Evolutionary conservation across 1,140 invertebrate species (phyloP).

Genomic region (Listronotus bonariensis): DNA sequence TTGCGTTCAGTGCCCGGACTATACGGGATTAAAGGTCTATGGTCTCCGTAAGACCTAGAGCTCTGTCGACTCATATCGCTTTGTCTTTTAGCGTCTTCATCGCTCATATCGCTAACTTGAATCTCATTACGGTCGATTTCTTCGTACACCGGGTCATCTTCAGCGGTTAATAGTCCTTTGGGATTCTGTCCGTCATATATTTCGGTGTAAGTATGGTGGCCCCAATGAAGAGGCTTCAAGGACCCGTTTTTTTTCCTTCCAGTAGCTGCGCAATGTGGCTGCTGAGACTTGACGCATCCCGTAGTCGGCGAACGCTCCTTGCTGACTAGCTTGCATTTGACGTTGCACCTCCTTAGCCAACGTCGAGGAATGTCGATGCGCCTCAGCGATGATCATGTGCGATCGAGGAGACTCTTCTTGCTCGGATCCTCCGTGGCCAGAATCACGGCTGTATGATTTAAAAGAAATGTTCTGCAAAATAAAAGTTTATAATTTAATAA

Average conservation of each 20-base stretch:
- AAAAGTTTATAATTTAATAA: background rate
- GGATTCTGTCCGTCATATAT: conserved; percentile 61
- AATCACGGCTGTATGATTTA: conserved; percentile 69
- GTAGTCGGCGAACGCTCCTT: conserved; percentile 44
- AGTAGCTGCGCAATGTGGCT: conserved; percentile 39
- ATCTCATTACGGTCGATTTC: conserved; percentile 74
- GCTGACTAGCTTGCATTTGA: conserved; percentile 45
- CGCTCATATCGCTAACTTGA: conserved; percentile 77
- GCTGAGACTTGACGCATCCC: conserved; percentile 33
- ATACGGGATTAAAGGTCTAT: conserved; percentile 67
- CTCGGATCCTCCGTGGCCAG: conserved; percentile 67
- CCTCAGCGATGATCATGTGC: conserved; percentile 58
- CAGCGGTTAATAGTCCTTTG: conserved; percentile 54
- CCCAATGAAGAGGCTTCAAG: conserved; percentile 59
- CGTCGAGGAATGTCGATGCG: conserved; percentile 46
- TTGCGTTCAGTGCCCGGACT: conserved; percentile 53
- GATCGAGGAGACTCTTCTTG: conserved; percentile 67
- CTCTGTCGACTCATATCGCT: conserved; percentile 77
- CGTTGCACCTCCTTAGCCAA: conserved; percentile 50
- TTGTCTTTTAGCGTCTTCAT: conserved; percentile 75
- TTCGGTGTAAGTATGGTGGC: conserved; percentile 67
- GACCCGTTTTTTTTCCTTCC: conserved; percentile 51
- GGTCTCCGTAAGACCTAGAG: conserved; percentile 79
- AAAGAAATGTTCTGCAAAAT: conserved; percentile 71
- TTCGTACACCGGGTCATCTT: conserved; percentile 80